Base-by-base conservation (phyloP, 2,888 invertebrate species). In the Laspeyria flexula region DNA sequence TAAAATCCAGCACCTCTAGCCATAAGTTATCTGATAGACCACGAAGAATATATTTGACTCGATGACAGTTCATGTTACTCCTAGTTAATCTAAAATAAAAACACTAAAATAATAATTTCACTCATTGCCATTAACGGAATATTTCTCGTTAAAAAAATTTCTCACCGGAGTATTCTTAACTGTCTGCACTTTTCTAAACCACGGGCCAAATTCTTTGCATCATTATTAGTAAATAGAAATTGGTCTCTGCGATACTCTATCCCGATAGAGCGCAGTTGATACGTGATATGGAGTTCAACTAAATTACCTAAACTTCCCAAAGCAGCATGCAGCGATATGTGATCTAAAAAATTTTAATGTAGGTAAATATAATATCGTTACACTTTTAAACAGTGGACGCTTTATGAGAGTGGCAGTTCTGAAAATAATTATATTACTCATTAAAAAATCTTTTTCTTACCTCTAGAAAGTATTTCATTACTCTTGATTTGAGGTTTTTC, bases 1-100 rank as follows among this genome's bases (percentile, higher is more conserved):
- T 94, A 43, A 95, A 92, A 77, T 95, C 94, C 37, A 95, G 65
- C 37, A 93, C 93, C 48, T 92, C 87, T 39, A 95, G 63, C 62
- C 88, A 74, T 55, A 78, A 68, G 57, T 77, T 85, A 34, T 90
- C 87, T 27, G 79, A 77, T 48, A 93, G 54, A 18, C 91, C 91
- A 1, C 90, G 85, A 31, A 93, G 75, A 53, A 93, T 79, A 57
- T 88, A 88, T 73, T 88, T 93, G 0, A 90, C 71, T 70, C 79
- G 83, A 71, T 86, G 88, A 44, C 92, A 92, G 66, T 91, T 88
- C 79, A 92, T 81, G 58, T 91, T 90, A 60, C 79, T 91, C 63
- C 91, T 81, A 1, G 91, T 92, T 23, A 93, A 83, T 66, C 93
- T 93, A 65, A 43, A 18, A 79, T 11, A 35, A 25, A 34, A 18